phyloP scores from a whole-genome alignment of 1,140 invertebrate species.

The Melipona quadrifasciata region DNA sequence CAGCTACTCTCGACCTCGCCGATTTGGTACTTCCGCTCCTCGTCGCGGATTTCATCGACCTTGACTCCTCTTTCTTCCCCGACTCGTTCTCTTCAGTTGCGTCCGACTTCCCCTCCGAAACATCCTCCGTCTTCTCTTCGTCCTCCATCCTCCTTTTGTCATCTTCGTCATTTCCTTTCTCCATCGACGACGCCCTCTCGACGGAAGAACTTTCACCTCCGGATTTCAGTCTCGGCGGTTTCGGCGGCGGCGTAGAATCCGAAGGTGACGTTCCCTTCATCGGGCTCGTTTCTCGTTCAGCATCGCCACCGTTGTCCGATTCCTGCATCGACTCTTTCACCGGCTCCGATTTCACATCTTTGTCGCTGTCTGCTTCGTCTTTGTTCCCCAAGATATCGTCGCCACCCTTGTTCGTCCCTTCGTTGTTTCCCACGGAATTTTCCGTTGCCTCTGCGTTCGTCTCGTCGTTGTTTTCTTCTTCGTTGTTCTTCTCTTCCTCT shows the following conservation, averaged over 20 bases:
- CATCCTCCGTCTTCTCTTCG: background rate
- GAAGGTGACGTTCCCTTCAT: conserved; percentile 42
- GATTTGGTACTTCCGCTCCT: conserved; percentile 56
- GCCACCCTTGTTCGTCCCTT: background rate
- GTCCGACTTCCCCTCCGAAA: background rate
- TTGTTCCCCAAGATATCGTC: background rate
- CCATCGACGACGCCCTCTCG: conserved; percentile 20
- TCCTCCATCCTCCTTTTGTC: background rate
- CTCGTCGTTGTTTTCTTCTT: conserved; percentile 11
- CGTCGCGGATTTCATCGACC: conserved; percentile 52
- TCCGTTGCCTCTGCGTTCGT: background rate
- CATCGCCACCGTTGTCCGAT: background rate
- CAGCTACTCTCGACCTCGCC: conserved; percentile 47
- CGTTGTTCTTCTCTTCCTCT: conserved; percentile 8
- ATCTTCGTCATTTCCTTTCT: conserved; percentile 13
- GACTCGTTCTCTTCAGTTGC: conserved; percentile 14
- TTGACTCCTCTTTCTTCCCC: conserved; percentile 12
- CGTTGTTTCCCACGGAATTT: background rate
- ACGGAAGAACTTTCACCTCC: conserved; percentile 41
- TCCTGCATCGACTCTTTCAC: background rate
- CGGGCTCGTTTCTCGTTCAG: conserved; percentile 4
- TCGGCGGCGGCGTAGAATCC: conserved; percentile 62
- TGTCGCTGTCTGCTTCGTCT: background rate
- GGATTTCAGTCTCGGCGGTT: conserved; percentile 69
- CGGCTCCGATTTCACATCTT: background rate